Conservation (phyloP, 2,888 invertebrate genomes). For the Aspidiotus rigidus region DNA sequence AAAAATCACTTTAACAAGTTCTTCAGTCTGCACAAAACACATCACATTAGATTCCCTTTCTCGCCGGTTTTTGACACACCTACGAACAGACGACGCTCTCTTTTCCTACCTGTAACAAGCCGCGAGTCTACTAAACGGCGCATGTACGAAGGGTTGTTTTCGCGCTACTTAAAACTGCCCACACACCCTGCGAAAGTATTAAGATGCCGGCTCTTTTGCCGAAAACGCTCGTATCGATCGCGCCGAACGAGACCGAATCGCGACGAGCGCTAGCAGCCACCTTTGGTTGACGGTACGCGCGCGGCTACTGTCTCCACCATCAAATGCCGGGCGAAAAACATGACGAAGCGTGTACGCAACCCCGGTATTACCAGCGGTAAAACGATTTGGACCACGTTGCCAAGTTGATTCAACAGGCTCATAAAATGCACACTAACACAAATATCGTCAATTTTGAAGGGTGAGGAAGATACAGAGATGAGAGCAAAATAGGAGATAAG, state of each 20-base stretch:
- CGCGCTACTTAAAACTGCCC: background rate
- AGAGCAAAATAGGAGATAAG: background rate
- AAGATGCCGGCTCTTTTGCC: constrained; percentile 27
- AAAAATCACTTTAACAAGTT: background rate
- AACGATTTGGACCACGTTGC: constrained; percentile 30
- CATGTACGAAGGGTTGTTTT: constrained; percentile 4
- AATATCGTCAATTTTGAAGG: background rate
- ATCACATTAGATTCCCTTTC: background rate
- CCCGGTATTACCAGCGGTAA: constrained; percentile 1
- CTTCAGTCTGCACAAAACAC: background rate
- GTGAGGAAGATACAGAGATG: background rate
- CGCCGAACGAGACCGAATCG: constrained; percentile 4
- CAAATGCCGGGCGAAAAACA: background rate
- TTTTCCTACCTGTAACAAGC: background rate
- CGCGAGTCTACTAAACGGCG: background rate
- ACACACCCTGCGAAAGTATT: constrained; percentile 25
- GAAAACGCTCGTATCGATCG: constrained; percentile 26
- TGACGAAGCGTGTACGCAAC: background rate
- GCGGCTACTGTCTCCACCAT: no score
- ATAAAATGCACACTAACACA: constrained; percentile 16
- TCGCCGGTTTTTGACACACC: constrained; percentile 4
- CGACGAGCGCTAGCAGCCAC: background rate
- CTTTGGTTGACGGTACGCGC: background rate
- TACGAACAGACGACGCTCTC: background rate
- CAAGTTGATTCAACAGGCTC: constrained; percentile 33